Base-by-base conservation (phyloP, 2,888 invertebrate species). In the Linnaemya tessellans region DNA sequence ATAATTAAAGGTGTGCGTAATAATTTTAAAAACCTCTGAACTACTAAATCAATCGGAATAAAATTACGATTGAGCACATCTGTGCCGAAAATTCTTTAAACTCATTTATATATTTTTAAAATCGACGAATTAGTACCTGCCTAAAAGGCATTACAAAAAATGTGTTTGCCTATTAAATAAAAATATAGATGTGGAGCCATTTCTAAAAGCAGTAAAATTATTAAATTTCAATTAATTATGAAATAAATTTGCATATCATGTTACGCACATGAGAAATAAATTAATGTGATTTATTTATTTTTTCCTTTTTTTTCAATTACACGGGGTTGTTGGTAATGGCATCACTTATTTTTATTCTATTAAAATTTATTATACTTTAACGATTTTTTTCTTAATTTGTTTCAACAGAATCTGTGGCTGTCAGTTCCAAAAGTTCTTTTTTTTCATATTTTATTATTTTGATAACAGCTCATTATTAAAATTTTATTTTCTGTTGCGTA, bases 341-440 rank as follows among this genome's bases (percentile, higher is more conserved):
- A 77, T 74, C 58, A 46, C 20, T 75, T 70, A 30, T 60, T 46
- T 67, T 67, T 62, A 60, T 81, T 75, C 79, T 74, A 85, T 85
- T 85, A 75, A 75, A 85, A 85, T 85, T 85, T 85, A 85, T 85
- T 85, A 82, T 80, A 56, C 82, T 71, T 80, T 65, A 70, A 43
- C 43, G 75, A 65, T 43, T 74, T 80, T 54, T 58, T 73, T 80
- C 67, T 74, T 80, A 74, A 80, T 80, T 80, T 74, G 9, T 30
- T 74, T 68, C n/a, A 56, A 11, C 62, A 22, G 11, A 71, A 41
- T 54, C 82, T 79, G 85, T 64, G 60, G 58, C 71, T 82, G 85
- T 85, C 85, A 85, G 85, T 82, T 79, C 3, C 70, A 79, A 51
- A 73, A 85, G 74, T 79, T 84, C 51, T 65, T 11, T 41, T 67